phyloP scores from a whole-genome alignment of 2,113 vertebrate species.

The Prionailurus bengalensis region DNA sequence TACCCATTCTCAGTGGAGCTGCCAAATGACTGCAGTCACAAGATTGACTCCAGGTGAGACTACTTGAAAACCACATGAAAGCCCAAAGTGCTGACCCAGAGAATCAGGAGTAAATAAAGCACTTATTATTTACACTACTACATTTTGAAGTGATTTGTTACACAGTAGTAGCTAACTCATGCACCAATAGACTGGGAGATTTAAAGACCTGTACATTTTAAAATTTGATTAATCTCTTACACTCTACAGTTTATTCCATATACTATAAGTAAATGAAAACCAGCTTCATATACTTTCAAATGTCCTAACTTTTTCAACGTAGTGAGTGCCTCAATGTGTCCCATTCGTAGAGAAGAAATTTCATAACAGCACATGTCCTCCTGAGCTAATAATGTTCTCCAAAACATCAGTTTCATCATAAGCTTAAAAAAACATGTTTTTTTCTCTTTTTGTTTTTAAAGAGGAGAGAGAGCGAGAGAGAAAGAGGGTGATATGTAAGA shows the following conservation, averaged over 20 bases:
- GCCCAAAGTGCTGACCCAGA: not conserved
- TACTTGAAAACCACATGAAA: not conserved
- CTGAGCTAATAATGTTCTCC: not conserved
- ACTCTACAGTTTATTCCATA: not conserved
- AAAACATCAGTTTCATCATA: not conserved
- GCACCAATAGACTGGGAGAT: not conserved
- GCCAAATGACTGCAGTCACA: not conserved
- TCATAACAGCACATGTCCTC: not conserved
- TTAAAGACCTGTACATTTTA: not conserved
- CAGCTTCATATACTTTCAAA: not conserved
- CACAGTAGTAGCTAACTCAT: not conserved
- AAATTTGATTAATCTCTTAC: not conserved
- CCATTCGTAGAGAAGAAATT: not conserved
- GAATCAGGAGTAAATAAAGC: not conserved
- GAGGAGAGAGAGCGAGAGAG: not conserved
- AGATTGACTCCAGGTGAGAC: not conserved
- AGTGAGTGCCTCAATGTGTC: not conserved
- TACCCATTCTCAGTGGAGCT: not conserved
- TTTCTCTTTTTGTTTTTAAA: not conserved
- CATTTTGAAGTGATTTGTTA: not conserved
- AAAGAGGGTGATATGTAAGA: not conserved
- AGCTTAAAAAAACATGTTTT: not conserved
- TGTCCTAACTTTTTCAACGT: not conserved
- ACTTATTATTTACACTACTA: not conserved
- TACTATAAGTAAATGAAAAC: not conserved